Percentiles rank a stretch among this genome's conserved stretches.
Evolutionary conservation across 2,888 invertebrate species (phyloP).

Genomic region (Sepiola atlantica): DNA sequence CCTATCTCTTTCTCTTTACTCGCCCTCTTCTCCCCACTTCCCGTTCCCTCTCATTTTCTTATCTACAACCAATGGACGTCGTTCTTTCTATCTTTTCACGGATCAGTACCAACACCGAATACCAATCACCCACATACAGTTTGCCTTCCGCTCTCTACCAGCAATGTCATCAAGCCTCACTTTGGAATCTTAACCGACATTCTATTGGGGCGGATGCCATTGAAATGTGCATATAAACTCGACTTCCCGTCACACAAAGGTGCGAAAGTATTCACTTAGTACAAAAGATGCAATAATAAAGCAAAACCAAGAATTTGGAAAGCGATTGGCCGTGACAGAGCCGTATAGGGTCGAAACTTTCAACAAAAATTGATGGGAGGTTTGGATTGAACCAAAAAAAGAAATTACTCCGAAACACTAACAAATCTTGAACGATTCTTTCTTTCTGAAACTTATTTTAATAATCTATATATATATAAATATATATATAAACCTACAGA

Average conservation of each 20-base stretch:
- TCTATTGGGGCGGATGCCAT: too few relatives aligned
- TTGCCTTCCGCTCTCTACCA: neutral
- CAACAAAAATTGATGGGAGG: too few relatives aligned
- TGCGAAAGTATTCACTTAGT: neutral
- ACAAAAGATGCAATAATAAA: neutral
- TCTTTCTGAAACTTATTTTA: too few relatives aligned
- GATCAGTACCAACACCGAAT: slow-evolving; percentile 9
- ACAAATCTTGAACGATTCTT: too few relatives aligned
- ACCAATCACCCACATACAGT: neutral
- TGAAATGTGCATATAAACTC: too few relatives aligned
- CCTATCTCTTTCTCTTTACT: neutral
- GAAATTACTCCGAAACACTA: too few relatives aligned
- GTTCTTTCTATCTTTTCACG: neutral
- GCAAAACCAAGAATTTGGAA: too few relatives aligned
- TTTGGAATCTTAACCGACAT: neutral
- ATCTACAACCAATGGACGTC: neutral
- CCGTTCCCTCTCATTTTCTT: neutral
- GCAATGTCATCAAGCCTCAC: neutral
- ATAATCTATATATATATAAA: too few relatives aligned
- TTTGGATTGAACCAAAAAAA: too few relatives aligned
- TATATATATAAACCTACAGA: too few relatives aligned
- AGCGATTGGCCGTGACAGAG: too few relatives aligned
- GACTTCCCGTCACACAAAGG: neutral
- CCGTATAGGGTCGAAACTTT: too few relatives aligned
- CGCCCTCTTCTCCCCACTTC: neutral